Evolutionary conservation across 2,888 invertebrate species (phyloP).

Genomic region (Eucera pruinosa): DNA sequence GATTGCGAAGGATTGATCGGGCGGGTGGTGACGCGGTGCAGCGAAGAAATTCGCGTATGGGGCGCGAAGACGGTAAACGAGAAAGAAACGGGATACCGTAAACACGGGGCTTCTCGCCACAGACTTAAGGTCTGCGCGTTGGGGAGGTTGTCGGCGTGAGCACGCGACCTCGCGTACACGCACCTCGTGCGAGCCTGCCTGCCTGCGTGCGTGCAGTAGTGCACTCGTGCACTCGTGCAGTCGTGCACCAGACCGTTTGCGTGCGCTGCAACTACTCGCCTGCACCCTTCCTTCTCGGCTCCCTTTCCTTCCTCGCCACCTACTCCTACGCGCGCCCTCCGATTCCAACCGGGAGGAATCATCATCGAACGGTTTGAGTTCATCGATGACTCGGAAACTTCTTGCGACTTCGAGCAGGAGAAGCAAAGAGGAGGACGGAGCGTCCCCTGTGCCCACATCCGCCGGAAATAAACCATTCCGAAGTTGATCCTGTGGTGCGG

Average conservation of each 20-base stretch:
- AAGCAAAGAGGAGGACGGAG: constrained; percentile 15
- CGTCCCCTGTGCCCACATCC: constrained; percentile 59
- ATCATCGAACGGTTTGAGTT: constrained; percentile 1
- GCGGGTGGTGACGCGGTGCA: constrained; percentile 36
- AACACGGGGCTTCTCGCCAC: constrained; percentile 81
- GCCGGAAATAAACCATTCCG: constrained; percentile 74
- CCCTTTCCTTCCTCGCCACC: neutral
- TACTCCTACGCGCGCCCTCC: neutral
- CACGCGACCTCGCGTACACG: constrained; percentile 65
- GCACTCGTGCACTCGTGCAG: too few species aligned
- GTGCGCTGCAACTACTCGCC: constrained; percentile 24
- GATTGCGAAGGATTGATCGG: constrained; percentile 40
- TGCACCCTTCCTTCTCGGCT: neutral
- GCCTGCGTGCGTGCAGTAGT: too few species aligned
- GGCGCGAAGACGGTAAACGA: constrained; percentile 71
- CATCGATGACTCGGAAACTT: constrained; percentile 24
- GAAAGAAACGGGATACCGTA: constrained; percentile 81
- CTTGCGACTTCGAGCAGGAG: too few species aligned
- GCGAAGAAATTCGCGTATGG: constrained; percentile 46
- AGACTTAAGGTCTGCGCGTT: constrained; percentile 77
- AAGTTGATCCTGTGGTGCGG: constrained; percentile 47
- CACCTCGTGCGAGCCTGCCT: constrained; percentile 33
- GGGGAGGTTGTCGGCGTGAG: constrained; percentile 70
- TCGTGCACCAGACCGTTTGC: constrained; percentile 17
- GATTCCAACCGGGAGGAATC: neutral